Percentiles rank a stretch among this genome's conserved stretches.
Evolutionary conservation across 2,113 vertebrate genomes (phyloP).

Genomic region (Lamprotornis superbus): DNA sequence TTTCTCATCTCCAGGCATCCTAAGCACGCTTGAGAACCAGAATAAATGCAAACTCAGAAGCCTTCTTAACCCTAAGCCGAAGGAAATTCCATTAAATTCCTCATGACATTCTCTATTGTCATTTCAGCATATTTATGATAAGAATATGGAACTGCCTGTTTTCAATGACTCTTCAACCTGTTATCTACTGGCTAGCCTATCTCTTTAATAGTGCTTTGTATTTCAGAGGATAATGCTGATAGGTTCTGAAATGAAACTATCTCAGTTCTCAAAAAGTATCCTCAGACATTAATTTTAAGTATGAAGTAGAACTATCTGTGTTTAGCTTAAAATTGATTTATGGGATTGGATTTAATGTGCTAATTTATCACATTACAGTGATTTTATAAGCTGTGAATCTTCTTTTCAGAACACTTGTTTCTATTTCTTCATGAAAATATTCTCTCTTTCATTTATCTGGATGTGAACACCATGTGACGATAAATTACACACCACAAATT

Average conservation of each 20-base stretch:
- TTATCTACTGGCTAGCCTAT: neutral
- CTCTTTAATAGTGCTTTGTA: slow-evolving; percentile 6
- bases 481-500: neutral
- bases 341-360: neutral
- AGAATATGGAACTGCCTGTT: neutral
- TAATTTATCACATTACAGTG: neutral
- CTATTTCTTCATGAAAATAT: neutral
- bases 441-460: neutral
- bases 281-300: neutral
- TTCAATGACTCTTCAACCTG: neutral
- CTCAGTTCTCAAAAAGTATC: neutral
- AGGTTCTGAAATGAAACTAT: slow-evolving; percentile 25
- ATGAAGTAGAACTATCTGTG: neutral
- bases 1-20: slow-evolving; percentile 11
- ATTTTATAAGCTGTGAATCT: neutral
- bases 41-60: slow-evolving; percentile 32
- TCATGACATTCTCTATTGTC: slow-evolving; percentile 1
- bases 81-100: slow-evolving; percentile 54
- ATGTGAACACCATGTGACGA: neutral
- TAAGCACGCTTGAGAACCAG: slow-evolving; percentile 23
- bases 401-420: neutral
- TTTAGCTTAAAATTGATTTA: slow-evolving; percentile 7
- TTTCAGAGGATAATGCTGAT: slow-evolving; percentile 4
- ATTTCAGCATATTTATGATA: slow-evolving; percentile 47
- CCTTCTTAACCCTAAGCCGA: slow-evolving; percentile 27